These are phyloP conservation scores for Plotosus lineatus DNA, from an alignment of 2,113 vertebrate species.

Conservation along the genomic window DNA sequence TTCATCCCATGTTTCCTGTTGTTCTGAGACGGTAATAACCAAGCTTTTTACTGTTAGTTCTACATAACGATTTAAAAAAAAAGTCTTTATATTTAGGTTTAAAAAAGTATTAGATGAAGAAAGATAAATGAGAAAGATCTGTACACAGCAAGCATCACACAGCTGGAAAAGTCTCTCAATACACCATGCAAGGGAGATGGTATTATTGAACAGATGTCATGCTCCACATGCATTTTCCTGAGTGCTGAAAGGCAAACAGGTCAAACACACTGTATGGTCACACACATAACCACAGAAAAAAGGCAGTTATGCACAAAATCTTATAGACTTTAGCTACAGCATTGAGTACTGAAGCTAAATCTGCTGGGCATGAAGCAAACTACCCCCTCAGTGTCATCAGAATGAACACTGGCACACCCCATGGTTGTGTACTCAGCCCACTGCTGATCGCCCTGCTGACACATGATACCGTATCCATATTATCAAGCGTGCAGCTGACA, in stretches of 20 bases:
- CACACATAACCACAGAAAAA: background rate
- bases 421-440: too few species aligned
- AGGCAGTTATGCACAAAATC: too few species aligned
- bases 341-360: too few species aligned
- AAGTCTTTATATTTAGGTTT: background rate
- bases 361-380: too few species aligned
- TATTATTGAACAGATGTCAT: background rate
- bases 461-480: too few species aligned
- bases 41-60: background rate
- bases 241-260: slow-evolving; percentile 6
- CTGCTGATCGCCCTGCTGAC: too few species aligned
- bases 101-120: background rate
- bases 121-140: slow-evolving; percentile 3
- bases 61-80: background rate
- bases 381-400: too few species aligned
- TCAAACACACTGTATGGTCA: background rate
- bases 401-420: too few species aligned
- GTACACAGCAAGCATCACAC: background rate
- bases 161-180: background rate
- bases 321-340: too few species aligned
- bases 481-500: too few species aligned
- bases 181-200: background rate
- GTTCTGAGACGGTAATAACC: background rate
- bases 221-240: slow-evolving; percentile 14
- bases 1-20: background rate